Base-by-base conservation (phyloP, 1,140 invertebrate genomes). In the Colletes gigas region DNA sequence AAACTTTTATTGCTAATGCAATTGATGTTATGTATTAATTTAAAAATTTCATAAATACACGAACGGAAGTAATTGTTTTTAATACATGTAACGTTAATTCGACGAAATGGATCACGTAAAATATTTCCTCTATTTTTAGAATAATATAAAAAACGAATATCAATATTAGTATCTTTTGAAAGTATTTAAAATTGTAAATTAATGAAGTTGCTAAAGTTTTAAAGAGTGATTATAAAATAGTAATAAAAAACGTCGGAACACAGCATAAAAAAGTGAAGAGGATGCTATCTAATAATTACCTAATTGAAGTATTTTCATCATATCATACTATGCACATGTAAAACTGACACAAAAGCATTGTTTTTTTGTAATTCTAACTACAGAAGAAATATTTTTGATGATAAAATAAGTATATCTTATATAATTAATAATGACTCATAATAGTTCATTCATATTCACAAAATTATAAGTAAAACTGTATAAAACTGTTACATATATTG, bases 11-110 rank as follows among this genome's bases (percentile, higher is more conserved):
- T 44, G 9, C 8, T 47, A 21, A n/a, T 74, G 30, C 47, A 63
- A 74, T 63, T 74, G 30, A 52, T 63, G 50, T 52, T 63, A 3
- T 39, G 5, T 63, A 74, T 52, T 60, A 74, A 63, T 57, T 75
- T 10, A 44, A 47, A 55, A 66, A 75, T 67, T 44, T 66, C 5
- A 30, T 63, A 52, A 17, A 54, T 52, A 41, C 55, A 57, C 3
- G 15, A 52, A 74, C 59, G n/a, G 14, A 74, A 52, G 6, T 17
- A n/a, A 52, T 19, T 17, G 10, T 50, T 6, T 73, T 62, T 14
- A 30, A 73, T 50, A n/a, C 50, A 52, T 54, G 47, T 30, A 44
- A 63, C 65, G 47, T 5, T 65, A 30, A 65, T 63, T 17, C 30
- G 0, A n/a, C 4, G 14, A 59, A 74, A 9, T 21, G 50, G 63